Base-by-base conservation (phyloP, 2,797 vertebrate genomes). In the Spondyliosoma cantharus region DNA sequence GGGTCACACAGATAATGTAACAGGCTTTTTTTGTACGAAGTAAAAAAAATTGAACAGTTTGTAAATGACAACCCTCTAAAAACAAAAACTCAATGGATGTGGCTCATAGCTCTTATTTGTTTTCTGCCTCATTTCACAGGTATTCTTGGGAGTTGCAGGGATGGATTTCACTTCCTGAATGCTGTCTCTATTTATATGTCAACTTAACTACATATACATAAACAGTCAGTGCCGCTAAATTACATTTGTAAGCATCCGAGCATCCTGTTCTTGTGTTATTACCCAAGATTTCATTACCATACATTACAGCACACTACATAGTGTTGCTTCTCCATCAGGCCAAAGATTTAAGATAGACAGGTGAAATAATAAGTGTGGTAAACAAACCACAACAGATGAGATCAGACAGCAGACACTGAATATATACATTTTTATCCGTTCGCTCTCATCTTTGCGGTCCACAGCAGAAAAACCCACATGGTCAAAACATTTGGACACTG, bases 401-500 rank as follows among this genome's bases (percentile, higher is more conserved):
- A 62, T 61, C 22, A 64, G 27, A 50, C 32, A 71, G 20, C 19
- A n/a, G 1, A 67, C n/a, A n/a, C 3, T 42, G 4, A 64, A 45
- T 53, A n/a, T 19, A 5, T 24, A 19, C 13, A 6, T 50, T 14
- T 13, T 22, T n/a, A 74, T 72, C 11, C 46, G 57, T 62, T 37
- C 49, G 0, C 11, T 9, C 22, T 61, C 4, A 62, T 77, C 22
- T 66, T 68, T 0, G 11, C 58, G n/a, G 42, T 63, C 43, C 16
- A 5, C 2, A 25, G 60, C 7, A 72, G 24, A 71, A 71, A 57
- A 27, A 50, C 48, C 14, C 22, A 24, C 65, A 68, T 0, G 24
- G 77, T 27, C 14, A 67, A 37, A 78, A 54, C 46, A 72, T 46
- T 5, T 76, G 69, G 61, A 79, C 74, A 76, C 27, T 24, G 72